Evolutionary conservation across 2,888 invertebrate species (phyloP).

Genomic region (Eurois occulta): DNA sequence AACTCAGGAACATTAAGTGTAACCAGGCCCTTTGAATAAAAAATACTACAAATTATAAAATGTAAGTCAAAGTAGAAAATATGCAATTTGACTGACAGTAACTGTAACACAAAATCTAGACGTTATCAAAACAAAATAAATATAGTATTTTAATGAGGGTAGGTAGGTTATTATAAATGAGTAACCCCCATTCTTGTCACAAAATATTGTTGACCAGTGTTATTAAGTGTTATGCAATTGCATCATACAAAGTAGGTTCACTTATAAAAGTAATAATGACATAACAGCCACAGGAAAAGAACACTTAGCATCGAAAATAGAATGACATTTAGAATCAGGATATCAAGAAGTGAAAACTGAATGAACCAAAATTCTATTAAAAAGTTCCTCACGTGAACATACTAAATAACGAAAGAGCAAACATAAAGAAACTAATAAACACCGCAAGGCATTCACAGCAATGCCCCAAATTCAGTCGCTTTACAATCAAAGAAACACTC

Average conservation of each 20-base stretch:
- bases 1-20: no score
- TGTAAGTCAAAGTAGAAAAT: no score
- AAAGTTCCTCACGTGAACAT: neutral
- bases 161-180: no score
- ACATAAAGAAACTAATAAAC: slow-evolving; percentile 23
- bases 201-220: no score
- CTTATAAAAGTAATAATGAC: neutral
- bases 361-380: slow-evolving; percentile 4
- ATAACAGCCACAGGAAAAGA: neutral
- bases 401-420: slow-evolving; percentile 23
- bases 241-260: slow-evolving; percentile 22
- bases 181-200: no score
- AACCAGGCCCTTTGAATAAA: no score
- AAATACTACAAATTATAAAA: no score
- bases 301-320: neutral
- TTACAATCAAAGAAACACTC: slow-evolving; percentile 55
- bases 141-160: no score
- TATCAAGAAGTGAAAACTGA: slow-evolving; percentile 9
- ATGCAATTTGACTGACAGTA: no score
- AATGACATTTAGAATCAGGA: neutral
- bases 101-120: no score
- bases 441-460: slow-evolving; percentile 13
- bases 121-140: no score
- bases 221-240: slow-evolving; percentile 27
- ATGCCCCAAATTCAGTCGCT: slow-evolving; percentile 45